Evolutionary conservation across 2,888 invertebrate species (phyloP), one percentile per base, ranked within the genome.

Genomic region (Cenopis cana): DNA sequence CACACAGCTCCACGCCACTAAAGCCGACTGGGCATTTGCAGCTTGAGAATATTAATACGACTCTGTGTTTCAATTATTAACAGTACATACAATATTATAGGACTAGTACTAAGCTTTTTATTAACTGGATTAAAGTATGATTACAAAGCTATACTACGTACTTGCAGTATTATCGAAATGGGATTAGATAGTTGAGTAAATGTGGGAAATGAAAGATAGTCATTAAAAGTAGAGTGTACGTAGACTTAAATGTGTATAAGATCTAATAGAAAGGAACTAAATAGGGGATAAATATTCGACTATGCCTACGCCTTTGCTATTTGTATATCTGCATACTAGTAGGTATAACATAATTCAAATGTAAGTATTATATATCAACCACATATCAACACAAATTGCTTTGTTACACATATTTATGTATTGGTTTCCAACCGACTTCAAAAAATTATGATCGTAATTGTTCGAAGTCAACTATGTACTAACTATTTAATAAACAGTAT

Each of bases 391-490:
- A 38, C 38, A 20, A 24, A 38, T 38, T 38, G 18, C 0, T 12
- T 18, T 54, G 14, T 24, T 20, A 33, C 17, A 56, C 17, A 36
- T 36, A n/a, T 36, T 17, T 36, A 36, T 56, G 4, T 24, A 24
- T 3, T 3, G 24, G 24, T 24, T n/a, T 14, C 18, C 20, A 50
- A 50, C 50, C 12, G 17, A 49, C 18, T 52, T 52, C 18, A 18
- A 62, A 62, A 14, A 18, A 12, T 8, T 1, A 56, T 1, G 1
- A 20, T 54, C 17, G 2, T 6, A 46, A n/a, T 5, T 12, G 1
- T 52, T 38, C 36, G 36, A 54, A 64, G n/a, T 54, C 54, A 3
- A 38, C 36, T 50, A n/a, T n/a, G n/a, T n/a, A 33, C 52, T 41
- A 50, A 17, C 5, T 62, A n/a, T 56, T 18, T 17, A 17, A 38